These are phyloP conservation scores for Leptinotarsa lineolata DNA, from an alignment of 1,140 invertebrate species.

Conservation along the genomic window DNA sequence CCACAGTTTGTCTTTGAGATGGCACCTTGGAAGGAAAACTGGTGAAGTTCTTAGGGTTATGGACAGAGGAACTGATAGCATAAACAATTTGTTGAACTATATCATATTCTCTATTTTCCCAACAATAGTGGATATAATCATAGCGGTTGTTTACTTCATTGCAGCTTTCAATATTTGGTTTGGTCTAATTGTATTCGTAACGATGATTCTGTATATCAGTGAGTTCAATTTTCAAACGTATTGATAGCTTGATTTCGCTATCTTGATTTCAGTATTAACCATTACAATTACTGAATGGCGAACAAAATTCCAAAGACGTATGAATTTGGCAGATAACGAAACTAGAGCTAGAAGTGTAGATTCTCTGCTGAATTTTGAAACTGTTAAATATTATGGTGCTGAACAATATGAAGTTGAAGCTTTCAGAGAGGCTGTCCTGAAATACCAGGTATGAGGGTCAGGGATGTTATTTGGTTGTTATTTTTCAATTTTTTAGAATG, in stretches of 20 bases:
- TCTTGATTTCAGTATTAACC: conserved; percentile 69
- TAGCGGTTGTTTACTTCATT: conserved; percentile 91
- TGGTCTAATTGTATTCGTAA: conserved; percentile 89
- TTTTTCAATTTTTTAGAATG: too few relatives aligned
- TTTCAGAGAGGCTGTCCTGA: conserved; percentile 79
- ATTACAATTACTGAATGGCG: conserved; percentile 93
- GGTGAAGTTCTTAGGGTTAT: conserved; percentile 93
- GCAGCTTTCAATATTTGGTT: conserved; percentile 90
- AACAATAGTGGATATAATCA: conserved; percentile 88
- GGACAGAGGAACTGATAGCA: conserved; percentile 93
- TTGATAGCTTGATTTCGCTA: not conserved
- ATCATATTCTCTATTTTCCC: conserved; percentile 88
- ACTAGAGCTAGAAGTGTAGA: conserved; percentile 90
- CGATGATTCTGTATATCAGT: conserved; percentile 93
- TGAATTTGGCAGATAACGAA: conserved; percentile 93
- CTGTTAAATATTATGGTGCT: conserved; percentile 96
- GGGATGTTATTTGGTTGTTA: too few relatives aligned
- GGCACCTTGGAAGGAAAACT: conserved; percentile 92
- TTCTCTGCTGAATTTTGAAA: conserved; percentile 97
- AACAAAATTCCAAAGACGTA: conserved; percentile 88
- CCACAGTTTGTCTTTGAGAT: conserved; percentile 81
- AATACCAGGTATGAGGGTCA: conserved; percentile 70
- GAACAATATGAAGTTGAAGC: conserved; percentile 87
- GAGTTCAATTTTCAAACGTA: conserved; percentile 55
- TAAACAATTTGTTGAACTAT: conserved; percentile 90